These are phyloP conservation scores for Sorex fumeus DNA, from an alignment of 2,113 vertebrate genomes.

Conservation along the genomic window DNA sequence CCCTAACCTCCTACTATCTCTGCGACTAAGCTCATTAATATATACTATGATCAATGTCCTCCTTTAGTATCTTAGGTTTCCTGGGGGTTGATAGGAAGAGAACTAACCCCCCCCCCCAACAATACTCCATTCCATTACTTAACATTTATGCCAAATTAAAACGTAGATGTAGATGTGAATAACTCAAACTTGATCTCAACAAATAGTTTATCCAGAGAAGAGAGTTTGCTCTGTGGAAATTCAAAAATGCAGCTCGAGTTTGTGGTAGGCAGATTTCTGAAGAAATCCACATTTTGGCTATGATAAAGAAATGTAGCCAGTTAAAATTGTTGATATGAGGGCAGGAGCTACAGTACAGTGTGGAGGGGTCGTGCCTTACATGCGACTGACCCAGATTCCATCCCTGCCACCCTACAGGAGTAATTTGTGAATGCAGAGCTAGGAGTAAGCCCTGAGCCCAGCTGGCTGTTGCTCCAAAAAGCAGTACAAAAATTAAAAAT, in stretches of 20 bases:
- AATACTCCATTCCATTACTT: background rate
- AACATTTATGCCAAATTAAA: background rate
- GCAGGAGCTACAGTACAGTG: no score
- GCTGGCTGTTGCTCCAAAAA: no score
- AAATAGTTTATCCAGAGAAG: background rate
- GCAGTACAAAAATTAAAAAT: no score
- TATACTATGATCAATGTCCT: background rate
- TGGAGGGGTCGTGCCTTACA: no score
- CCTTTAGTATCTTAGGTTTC: background rate
- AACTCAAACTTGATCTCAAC: background rate
- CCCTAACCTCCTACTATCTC: no score
- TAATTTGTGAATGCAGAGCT: no score
- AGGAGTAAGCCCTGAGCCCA: no score
- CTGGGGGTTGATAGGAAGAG: background rate
- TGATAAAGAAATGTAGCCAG: background rate
- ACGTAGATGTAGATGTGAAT: background rate
- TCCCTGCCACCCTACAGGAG: no score
- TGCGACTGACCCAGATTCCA: no score
- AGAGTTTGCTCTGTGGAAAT: background rate
- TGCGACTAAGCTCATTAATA: background rate
- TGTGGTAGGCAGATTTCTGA: background rate
- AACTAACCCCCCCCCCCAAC: background rate
- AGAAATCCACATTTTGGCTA: background rate
- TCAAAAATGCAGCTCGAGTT: background rate
- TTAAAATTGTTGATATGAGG: background rate